Conservation (phyloP, 2,113 vertebrate species). For the Scolopax mira region DNA sequence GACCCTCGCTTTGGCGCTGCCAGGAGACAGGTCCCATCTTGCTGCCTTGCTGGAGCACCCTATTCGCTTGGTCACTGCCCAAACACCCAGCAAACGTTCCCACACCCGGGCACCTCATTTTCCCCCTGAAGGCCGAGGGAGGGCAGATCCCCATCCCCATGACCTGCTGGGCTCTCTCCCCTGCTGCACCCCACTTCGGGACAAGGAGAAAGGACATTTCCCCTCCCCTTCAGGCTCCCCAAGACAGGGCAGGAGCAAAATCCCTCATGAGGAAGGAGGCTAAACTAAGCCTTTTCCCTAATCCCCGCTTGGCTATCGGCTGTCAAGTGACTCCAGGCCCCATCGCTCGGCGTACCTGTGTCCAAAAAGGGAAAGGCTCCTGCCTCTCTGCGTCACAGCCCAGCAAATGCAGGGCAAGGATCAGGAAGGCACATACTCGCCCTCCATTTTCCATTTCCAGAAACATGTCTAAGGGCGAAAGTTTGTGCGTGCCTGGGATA, state of each 20-base stretch:
- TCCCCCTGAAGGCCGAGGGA: too few species aligned
- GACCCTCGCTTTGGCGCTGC: not conserved
- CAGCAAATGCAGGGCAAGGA: not conserved
- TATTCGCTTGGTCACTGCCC: not conserved
- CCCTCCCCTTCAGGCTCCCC: not conserved
- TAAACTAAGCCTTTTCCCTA: not conserved
- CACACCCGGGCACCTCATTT: not conserved
- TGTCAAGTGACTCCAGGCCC: not conserved
- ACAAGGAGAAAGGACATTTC: not conserved
- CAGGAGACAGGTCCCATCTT: not conserved
- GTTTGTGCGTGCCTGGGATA: not conserved
- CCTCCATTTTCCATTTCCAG: not conserved
- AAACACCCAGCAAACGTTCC: not conserved
- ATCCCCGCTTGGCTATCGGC: not conserved
- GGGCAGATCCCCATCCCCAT: too few species aligned
- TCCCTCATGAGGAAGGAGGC: accelerated
- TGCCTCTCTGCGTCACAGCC: not conserved
- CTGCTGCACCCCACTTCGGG: not conserved
- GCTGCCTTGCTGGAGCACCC: not conserved
- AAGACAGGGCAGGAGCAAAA: not conserved
- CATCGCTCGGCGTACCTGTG: not conserved
- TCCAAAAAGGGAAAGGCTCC: not conserved
- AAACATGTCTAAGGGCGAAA: not conserved
- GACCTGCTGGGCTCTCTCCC: too few species aligned
- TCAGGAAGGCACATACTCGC: not conserved